Evolutionary conservation across 2,888 invertebrate genomes (phyloP).

Genomic region (Ophion slaviceki): DNA sequence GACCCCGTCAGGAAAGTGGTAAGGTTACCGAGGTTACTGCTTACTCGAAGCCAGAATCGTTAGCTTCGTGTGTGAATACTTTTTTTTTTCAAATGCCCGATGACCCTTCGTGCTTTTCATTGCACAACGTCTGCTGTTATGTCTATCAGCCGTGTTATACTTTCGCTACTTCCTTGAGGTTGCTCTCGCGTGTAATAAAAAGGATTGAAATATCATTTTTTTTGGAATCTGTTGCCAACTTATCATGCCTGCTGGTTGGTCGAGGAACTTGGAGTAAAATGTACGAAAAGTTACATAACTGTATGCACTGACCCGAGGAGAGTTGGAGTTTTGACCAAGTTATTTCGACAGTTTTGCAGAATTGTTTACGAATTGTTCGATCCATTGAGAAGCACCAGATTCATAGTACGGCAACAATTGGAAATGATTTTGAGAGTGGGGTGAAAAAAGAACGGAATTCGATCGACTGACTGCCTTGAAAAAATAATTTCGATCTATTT

Average conservation of each 20-base stretch:
- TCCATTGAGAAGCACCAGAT: too few species aligned
- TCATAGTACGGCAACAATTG: too few species aligned
- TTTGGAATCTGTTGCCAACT: neutral
- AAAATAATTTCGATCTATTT: too few species aligned
- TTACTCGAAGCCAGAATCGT: neutral
- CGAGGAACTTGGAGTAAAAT: neutral
- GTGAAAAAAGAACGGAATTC: too few species aligned
- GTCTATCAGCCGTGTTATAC: slow-evolving; percentile 12
- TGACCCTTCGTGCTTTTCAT: neutral
- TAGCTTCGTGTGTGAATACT: neutral
- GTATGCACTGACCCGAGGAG: neutral
- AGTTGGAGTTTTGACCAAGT: neutral
- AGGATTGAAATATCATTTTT: neutral
- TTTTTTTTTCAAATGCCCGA: neutral
- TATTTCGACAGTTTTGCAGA: neutral
- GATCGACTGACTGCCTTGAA: too few species aligned
- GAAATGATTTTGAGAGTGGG: too few species aligned
- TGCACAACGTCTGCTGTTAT: neutral
- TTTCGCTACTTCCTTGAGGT: slow-evolving; percentile 8
- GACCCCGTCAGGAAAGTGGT: neutral
- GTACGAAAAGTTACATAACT: neutral
- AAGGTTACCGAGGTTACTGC: neutral
- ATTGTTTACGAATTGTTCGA: neutral
- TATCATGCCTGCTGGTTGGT: neutral
- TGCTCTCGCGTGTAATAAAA: neutral